These are phyloP conservation scores for Cyphomyrus discorhynchus DNA, from an alignment of 2,113 vertebrate species.

Conservation along the genomic window DNA sequence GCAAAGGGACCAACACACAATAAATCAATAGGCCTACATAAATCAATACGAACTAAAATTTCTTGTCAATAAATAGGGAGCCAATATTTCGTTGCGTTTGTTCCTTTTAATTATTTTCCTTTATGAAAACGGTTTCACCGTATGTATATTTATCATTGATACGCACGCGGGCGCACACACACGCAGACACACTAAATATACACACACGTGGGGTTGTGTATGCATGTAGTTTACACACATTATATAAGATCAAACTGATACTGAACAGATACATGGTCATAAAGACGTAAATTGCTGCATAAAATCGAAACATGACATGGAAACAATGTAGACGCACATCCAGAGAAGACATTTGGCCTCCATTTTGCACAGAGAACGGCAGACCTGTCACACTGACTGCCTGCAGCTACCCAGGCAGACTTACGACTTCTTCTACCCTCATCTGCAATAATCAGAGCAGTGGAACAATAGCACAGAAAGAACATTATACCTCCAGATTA, in stretches of 20 bases:
- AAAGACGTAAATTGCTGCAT: not conserved
- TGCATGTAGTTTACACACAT: not conserved
- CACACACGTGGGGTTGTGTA: not conserved
- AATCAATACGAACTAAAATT: not conserved
- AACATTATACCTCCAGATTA: not conserved
- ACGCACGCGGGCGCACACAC: not conserved
- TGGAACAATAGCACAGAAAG: not conserved
- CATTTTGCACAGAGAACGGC: slow-evolving; percentile 7
- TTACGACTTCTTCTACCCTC: not conserved
- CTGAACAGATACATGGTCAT: not conserved
- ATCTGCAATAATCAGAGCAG: not conserved
- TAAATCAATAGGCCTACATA: not conserved
- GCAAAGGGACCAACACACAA: not conserved
- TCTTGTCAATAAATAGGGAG: not conserved
- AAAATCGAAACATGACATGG: not conserved
- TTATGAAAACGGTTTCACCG: not conserved
- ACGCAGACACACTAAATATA: not conserved
- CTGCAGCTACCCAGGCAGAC: slow-evolving; percentile 14
- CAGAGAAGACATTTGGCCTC: slow-evolving; percentile 20
- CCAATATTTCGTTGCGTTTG: not conserved
- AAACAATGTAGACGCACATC: not conserved
- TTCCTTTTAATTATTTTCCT: not conserved
- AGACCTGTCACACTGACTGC: slow-evolving; percentile 19
- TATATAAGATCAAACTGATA: not conserved
- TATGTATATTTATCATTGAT: not conserved